Evolutionary conservation across 2,797 vertebrate genomes (phyloP).

Genomic region (Cyclura pinguis): DNA sequence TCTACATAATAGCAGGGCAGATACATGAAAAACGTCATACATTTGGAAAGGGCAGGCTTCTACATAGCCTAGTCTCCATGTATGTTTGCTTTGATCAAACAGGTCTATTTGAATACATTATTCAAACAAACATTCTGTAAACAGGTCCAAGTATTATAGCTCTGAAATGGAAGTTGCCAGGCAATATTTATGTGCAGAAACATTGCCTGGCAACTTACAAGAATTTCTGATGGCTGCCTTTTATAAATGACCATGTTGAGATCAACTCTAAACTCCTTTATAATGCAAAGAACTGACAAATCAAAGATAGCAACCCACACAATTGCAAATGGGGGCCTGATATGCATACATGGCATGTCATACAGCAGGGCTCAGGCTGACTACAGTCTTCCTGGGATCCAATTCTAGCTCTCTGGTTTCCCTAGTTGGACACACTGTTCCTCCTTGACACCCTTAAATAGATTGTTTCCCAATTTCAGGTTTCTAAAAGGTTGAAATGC

Average conservation of each 20-base stretch:
- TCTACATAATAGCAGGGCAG: not conserved
- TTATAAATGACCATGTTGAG: not conserved
- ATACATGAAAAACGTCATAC: not conserved
- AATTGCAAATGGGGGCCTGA: not conserved
- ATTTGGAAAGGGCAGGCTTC: not conserved
- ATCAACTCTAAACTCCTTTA: not conserved
- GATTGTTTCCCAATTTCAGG: too few species aligned
- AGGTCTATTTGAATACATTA: too few species aligned
- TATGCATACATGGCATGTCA: not conserved
- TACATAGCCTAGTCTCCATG: not conserved
- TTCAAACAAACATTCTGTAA: not conserved
- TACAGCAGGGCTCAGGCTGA: too few species aligned
- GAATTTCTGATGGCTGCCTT: not conserved
- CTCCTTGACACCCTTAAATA: too few species aligned
- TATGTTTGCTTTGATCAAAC: not conserved
- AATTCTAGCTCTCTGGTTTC: too few species aligned
- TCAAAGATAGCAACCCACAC: not conserved
- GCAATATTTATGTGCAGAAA: constrained; percentile 10
- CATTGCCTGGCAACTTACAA: not conserved
- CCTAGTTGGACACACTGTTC: too few species aligned
- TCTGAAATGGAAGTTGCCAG: not conserved
- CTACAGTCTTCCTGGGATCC: not conserved
- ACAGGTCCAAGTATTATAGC: not conserved
- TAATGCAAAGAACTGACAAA: not conserved
- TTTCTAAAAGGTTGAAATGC: too few species aligned